phyloP scores from a whole-genome alignment of 1,140 invertebrate genomes.

The Belonocnema kinseyi region DNA sequence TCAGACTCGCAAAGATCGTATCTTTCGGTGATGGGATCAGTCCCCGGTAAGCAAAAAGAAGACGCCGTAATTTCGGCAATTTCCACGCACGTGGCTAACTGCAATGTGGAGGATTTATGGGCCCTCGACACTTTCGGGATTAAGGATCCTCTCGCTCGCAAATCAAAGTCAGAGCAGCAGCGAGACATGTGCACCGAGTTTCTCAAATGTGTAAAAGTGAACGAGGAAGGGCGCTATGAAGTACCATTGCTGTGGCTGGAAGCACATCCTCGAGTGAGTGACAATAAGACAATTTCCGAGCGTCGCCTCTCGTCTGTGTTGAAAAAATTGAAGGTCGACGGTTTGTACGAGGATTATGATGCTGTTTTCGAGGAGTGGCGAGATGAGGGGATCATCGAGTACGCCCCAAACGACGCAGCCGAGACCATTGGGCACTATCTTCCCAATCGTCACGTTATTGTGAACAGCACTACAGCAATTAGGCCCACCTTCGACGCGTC shows the following conservation, averaged over 20 bases:
- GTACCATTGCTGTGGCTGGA: slow-evolving; percentile 60
- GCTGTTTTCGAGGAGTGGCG: slow-evolving; percentile 58
- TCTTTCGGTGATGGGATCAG: slow-evolving; percentile 49
- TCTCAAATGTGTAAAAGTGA: slow-evolving; percentile 44
- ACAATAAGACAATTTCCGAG: slow-evolving; percentile 38
- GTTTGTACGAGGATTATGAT: slow-evolving; percentile 56
- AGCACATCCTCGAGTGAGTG: slow-evolving; percentile 45
- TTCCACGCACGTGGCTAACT: slow-evolving; percentile 35
- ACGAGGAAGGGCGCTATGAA: slow-evolving; percentile 58
- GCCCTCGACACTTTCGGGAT: slow-evolving; percentile 64
- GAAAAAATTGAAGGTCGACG: slow-evolving; percentile 46
- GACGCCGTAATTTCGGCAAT: slow-evolving; percentile 29
- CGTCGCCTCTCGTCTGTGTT: slow-evolving; percentile 33
- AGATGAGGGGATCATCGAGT: slow-evolving; percentile 47
- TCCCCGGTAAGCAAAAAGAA: slow-evolving; percentile 1
- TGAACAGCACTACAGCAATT: slow-evolving; percentile 44
- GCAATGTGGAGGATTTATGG: slow-evolving; percentile 60
- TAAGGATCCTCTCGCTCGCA: slow-evolving; percentile 55
- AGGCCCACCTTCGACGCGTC: slow-evolving; percentile 52
- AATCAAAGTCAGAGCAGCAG: slow-evolving; percentile 44
- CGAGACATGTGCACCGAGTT: slow-evolving; percentile 50
- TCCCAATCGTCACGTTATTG: slow-evolving; percentile 44
- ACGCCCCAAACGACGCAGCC: slow-evolving; percentile 30
- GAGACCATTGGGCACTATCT: slow-evolving; percentile 41
- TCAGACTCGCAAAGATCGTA: background rate